These are phyloP conservation scores for Dromaius novaehollandiae DNA, from an alignment of 2,113 vertebrate genomes.

Conservation along the genomic window DNA sequence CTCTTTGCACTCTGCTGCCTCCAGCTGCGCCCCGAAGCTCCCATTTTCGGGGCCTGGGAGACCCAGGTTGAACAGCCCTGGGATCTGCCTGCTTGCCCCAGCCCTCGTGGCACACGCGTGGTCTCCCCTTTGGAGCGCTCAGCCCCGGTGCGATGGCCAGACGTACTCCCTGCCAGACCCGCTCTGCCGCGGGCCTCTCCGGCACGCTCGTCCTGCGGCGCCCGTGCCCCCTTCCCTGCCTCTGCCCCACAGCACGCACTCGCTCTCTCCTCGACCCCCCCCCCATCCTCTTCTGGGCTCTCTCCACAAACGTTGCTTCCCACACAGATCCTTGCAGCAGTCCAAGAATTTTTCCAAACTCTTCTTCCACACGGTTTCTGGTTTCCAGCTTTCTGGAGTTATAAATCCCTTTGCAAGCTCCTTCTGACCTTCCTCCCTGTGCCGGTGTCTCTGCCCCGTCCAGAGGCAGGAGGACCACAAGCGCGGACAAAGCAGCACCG, in stretches of 20 bases:
- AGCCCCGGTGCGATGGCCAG: no score
- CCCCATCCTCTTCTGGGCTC: not conserved
- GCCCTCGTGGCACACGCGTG: no score
- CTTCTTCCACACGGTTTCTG: not conserved
- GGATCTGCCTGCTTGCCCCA: no score
- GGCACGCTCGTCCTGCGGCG: not conserved
- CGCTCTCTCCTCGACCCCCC: not conserved
- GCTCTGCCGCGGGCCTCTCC: not conserved
- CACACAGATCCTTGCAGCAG: not conserved
- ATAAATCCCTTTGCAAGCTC: not conserved
- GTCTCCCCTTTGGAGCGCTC: no score
- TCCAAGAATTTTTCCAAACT: not conserved
- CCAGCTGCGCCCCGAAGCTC: no score
- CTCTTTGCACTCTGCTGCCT: no score
- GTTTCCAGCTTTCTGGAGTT: not conserved
- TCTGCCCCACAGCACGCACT: not conserved
- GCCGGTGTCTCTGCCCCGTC: rapidly evolving
- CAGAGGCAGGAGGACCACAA: rapidly evolving
- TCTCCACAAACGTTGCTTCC: not conserved
- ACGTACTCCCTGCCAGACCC: no score
- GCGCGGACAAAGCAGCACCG: not conserved
- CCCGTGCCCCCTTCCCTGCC: not conserved
- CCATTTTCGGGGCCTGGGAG: no score
- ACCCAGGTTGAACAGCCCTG: no score
- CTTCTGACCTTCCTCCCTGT: not conserved